Evolutionary conservation across 1,140 invertebrate species (phyloP), one percentile per base, ranked within the genome.

Genomic region (Thrips palmi): DNA sequence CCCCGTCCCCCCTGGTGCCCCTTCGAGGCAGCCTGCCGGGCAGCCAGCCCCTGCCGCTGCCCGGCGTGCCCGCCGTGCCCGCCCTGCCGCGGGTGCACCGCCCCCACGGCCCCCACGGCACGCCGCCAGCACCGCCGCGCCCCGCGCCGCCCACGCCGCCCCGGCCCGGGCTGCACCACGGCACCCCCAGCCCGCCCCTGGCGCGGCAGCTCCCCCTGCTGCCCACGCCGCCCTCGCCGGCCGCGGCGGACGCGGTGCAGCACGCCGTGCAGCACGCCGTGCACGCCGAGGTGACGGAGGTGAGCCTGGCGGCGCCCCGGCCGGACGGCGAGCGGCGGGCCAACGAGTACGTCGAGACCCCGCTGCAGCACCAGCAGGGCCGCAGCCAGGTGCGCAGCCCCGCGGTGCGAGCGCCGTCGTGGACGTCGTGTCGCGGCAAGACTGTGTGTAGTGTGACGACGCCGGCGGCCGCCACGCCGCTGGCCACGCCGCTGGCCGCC

Each of bases 331-430:
- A 82, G 55, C 63, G 81, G 45, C 65, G 70, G 49, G 69, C 68
- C 53, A 87, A 86, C 65, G 77, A 82, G 52, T 86, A 86, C 63
- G 79, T 85, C 53, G 82, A 87, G 52, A 78, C 79, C 40, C 81
- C 82, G 45, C 66, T 78, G 43, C 52, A 62, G 48, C 45, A 58
- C 44, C 52, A 60, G 49, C 47, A 58, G 50, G 48, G 41, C 50
- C 38, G 41, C 40, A 30, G 33, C 40, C 22, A 37, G 20, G 40
- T 27, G 24, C 39, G 33, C 23, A 32, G 17, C 32, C 31, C 1
- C 49, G 48, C 30, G 6, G 14, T 20, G 17, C 18, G 17, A 17
- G 17, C 23, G n/a, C n/a, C n/a, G n/a, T n/a, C n/a, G n/a, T n/a
- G 11, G 41, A 31, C 4, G 30, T 51, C 49, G 14, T 46, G 43